Base-by-base conservation (phyloP, 1,140 invertebrate species). In the Heterodera schachtii region DNA sequence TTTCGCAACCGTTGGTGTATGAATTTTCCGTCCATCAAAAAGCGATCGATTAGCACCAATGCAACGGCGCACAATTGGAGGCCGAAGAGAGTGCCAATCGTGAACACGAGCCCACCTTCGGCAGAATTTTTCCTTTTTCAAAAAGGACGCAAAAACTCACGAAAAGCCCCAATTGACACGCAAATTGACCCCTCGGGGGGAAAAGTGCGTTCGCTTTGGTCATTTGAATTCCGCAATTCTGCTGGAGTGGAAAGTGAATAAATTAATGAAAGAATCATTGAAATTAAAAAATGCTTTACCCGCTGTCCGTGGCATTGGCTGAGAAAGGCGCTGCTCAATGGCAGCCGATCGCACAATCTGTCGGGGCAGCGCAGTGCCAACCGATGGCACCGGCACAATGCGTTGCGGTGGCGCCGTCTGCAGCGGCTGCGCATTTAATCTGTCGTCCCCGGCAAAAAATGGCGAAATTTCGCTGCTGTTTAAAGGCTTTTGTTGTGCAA, bases 51-150 rank as follows among this genome's bases (percentile, higher is more conserved):
- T 8, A 85, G 44, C 43, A 86, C 73, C 47, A 86, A 16, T 57
- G 47, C 49, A 6, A 87, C 43, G 9, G 79, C 84, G 21, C 75
- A 60, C 7, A 85, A 31, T 75, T 86, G 84, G 31, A 86, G 47
- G 21, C 31, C 49, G 16, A 87, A 57, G 6, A 86, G 44, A 6
- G 87, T 31, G 43, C 49, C 84, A 8, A 86, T 7, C 1, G 85
- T 52, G 1, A 73, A 75, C 66, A 86, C 76, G 19, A 86, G 69
- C 9, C 1, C 69, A 64, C 57, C 57, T 64, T 64, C 16, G 1
- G 16, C 57, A 16, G 1, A 13, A 64, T 64, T 64, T 64, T 64
- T 19, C 7, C 5, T 19, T 64, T 64, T 64, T 64, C 57, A 64
- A 64, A 64, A 52, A 8, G 6, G 49, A 52, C 49, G 6, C 11